Evolutionary conservation across 2,888 invertebrate genomes (phyloP).

Genomic region (Scaptomyza parva): DNA sequence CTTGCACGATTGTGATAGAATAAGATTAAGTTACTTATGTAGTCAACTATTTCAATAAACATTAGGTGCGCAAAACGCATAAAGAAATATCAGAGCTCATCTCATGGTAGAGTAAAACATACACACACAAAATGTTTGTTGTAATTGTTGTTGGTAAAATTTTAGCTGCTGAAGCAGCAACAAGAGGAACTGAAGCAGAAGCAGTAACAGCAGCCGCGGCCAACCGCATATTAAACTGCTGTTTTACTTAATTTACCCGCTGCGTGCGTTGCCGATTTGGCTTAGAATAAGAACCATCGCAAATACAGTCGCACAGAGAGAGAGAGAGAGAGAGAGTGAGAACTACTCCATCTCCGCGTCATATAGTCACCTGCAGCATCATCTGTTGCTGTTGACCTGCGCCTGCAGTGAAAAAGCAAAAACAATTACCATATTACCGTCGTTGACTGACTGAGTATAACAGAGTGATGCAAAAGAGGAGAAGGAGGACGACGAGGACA

Average conservation of each 20-base stretch:
- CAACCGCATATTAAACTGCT: constrained; percentile 68
- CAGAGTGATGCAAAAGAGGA: constrained; percentile 16
- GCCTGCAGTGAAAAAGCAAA: constrained; percentile 48
- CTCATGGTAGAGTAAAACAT: constrained; percentile 24
- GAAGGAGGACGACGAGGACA: constrained; percentile 33
- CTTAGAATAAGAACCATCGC: constrained; percentile 24
- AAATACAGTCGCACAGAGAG: constrained; percentile 7
- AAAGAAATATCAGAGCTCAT: neutral
- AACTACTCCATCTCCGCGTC: constrained; percentile 8
- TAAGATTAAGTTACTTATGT: neutral
- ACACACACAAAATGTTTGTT: constrained; percentile 13
- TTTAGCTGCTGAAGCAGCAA: constrained; percentile 35
- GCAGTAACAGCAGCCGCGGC: constrained; percentile 41
- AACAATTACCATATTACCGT: constrained; percentile 79
- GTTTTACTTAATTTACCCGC: constrained; percentile 78
- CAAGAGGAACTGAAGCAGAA: constrained; percentile 17
- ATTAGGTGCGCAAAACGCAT: neutral
- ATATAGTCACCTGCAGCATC: constrained; percentile 16
- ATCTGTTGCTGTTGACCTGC: constrained; percentile 41
- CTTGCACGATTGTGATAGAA: neutral
- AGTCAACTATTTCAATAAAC: neutral
- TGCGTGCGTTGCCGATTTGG: constrained; percentile 76
- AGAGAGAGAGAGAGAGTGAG: constrained; percentile 11
- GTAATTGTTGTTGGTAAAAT: constrained; percentile 44
- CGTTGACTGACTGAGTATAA: constrained; percentile 63